Base-by-base conservation (phyloP, 2,113 vertebrate genomes). In the Anas platyrhynchos region DNA sequence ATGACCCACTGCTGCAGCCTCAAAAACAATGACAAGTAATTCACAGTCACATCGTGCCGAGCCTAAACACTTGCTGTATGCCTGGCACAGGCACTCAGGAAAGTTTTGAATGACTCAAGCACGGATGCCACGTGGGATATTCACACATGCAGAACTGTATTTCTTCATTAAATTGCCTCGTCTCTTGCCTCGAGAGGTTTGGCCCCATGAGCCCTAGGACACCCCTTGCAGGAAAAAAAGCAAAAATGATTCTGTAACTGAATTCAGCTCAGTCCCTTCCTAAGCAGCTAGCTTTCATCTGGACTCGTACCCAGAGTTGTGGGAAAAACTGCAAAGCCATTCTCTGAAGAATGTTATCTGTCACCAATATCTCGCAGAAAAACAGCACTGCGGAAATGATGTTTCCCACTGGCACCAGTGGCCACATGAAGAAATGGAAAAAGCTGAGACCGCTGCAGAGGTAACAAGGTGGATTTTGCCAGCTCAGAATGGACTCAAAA, bases 101-200 rank as follows among this genome's bases (percentile, higher is more conserved):
- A 88, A 52, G 22, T 12, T 80, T 4, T 48, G 50, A 73, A 25
- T 50, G 38, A 41, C 34, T 48, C 6, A 41, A 55, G 36, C 0
- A 1, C 12, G 16, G 50, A 32, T 29, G n/a, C 38, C 12, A 8
- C 0, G 0, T 21, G 48, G 48, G 62, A 41, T n/a, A 6, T 7
- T 23, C 16, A 32, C 27, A 31, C 5, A 1, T 11, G 18, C 32
- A 52, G 50, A 21, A 38, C 26, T 20, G 55, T 36, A 55, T 41
- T 36, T 27, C 34, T 29, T 55, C 31, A 17, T 25, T 52, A 69
- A 71, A 58, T 43, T 46, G 36, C 54, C 46, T 85, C 11, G 15
- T 68, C 62, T 83, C 48, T 75, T 50, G 23, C 32, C 32, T 61
- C 72, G 72, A 20, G 71, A 56, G 5, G 9, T 74, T 82, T 58